A percentile compares a stretch with the other conserved stretches of the same genome.
phyloP scores from a whole-genome alignment of 2,113 vertebrate genomes.

The Eulemur macaco region DNA sequence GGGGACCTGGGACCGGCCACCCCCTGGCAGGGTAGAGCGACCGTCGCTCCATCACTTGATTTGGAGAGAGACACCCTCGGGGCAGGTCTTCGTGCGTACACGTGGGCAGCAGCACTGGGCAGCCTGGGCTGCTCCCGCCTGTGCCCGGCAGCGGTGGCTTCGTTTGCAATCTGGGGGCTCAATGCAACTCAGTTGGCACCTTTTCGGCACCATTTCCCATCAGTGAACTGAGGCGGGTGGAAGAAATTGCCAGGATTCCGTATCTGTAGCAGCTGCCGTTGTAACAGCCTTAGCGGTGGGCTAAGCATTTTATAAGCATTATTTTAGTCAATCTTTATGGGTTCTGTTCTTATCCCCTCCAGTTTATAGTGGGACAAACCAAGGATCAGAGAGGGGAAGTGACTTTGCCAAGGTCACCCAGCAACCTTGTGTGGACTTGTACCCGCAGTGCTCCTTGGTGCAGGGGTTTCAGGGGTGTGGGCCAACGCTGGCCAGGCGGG shows the following conservation, averaged over 20 bases:
- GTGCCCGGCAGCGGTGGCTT: rapidly evolving
- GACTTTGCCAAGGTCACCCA: rapidly evolving
- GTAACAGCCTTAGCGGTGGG: rapidly evolving
- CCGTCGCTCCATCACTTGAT: rapidly evolving
- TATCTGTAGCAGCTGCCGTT: rapidly evolving
- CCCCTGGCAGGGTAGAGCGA: neutral
- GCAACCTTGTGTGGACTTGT: rapidly evolving
- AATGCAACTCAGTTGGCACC: rapidly evolving
- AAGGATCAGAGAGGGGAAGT: neutral
- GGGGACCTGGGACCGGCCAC: rapidly evolving
- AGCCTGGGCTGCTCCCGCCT: rapidly evolving
- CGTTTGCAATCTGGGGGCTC: rapidly evolving
- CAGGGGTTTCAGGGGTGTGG: rapidly evolving
- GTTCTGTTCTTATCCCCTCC: rapidly evolving
- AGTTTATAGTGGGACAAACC: neutral
- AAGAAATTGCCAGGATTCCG: rapidly evolving
- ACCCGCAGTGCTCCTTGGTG: rapidly evolving
- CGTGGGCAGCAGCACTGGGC: rapidly evolving
- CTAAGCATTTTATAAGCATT: rapidly evolving
- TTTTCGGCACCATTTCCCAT: rapidly evolving
- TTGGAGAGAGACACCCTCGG: neutral
- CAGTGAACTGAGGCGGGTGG: rapidly evolving
- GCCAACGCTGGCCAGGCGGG: rapidly evolving
- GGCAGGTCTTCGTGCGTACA: rapidly evolving
- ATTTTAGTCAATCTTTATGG: rapidly evolving